Conservation (phyloP, 2,113 vertebrate species). For the Zapus hudsonius region DNA sequence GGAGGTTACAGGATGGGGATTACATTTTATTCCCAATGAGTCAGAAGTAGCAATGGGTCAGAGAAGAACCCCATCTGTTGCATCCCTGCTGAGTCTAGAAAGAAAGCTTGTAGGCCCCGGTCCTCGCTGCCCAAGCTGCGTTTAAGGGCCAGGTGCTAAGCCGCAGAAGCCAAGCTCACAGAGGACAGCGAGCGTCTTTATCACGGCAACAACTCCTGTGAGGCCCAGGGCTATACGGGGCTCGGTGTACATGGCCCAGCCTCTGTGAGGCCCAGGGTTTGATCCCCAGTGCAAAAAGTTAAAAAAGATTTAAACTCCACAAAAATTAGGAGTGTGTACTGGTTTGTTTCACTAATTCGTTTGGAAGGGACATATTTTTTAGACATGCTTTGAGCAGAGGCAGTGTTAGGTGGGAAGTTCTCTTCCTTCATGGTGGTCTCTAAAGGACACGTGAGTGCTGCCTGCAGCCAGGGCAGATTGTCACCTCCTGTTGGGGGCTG, state of each 20-base stretch:
- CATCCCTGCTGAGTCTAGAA: rapidly evolving
- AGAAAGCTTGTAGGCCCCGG: too few relatives aligned
- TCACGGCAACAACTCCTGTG: too few relatives aligned
- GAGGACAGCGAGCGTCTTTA: background rate
- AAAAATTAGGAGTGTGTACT: background rate
- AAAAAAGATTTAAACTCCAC: background rate
- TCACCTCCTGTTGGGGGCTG: background rate
- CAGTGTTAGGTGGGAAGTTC: background rate
- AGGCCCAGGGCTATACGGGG: background rate
- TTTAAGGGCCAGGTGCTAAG: too few relatives aligned
- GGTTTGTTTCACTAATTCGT: too few relatives aligned
- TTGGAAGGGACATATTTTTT: too few relatives aligned
- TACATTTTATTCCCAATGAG: background rate
- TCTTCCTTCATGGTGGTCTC: background rate
- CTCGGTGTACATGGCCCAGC: background rate
- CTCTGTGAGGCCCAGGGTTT: background rate
- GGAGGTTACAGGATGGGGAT: background rate
- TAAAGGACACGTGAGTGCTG: background rate
- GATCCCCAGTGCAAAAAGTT: background rate
- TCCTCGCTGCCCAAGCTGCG: background rate
- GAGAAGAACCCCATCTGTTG: background rate
- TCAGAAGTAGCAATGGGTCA: background rate
- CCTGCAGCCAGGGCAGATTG: background rate
- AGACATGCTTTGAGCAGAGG: background rate
- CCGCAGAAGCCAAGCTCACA: too few relatives aligned